Base-by-base conservation (phyloP, 2,797 vertebrate genomes). In the Caiman crocodilus region DNA sequence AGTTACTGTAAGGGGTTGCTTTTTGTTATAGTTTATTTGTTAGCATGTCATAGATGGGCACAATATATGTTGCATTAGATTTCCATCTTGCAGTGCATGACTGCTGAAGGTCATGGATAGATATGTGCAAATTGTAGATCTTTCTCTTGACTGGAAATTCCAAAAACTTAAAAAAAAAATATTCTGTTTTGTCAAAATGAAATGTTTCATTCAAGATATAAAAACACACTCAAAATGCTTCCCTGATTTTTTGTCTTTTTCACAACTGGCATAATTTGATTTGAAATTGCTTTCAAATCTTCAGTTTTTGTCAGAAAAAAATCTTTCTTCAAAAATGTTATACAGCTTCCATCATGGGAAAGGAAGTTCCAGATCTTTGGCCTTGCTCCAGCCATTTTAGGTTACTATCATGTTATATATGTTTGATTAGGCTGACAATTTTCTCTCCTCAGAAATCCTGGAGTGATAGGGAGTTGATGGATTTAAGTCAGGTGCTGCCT, bases 1-100 rank as follows among this genome's bases (percentile, higher is more conserved):
- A 64, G 71, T 67, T 69, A 79, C 56, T n/a, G 14, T 60, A 88
- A 83, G 71, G 67, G 63, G 59, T 84, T 90, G 77, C 57, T 79
- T 79, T 87, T 93, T 92, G 73, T 93, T 93, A n/a, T 67, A 82
- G 90, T 74, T 81, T 84, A 88, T 95, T 89, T 95, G 81, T 94
- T 84, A 59, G 13, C 12, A 4, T 80, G 50, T 88, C 80, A 89
- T 61, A 6, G 64, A 63, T 92, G 76, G 76, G 83, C 60, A 76
- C 75, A 87, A 85, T 90, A 94, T 94, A 94, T 84, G 74, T 64
- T 61, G 87, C 84, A 91, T 90, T 65, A 90, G 82, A 74, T 80
- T 23, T 80, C 90, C 64, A 50, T 58, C 90, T 75, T 74, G 76
- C 67, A 84, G 78, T 80, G 75, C 76, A 94, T 0, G 10, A 18